These are phyloP conservation scores for Crypturellus tataupa DNA, from an alignment of 2,797 vertebrate genomes.

Conservation along the genomic window DNA sequence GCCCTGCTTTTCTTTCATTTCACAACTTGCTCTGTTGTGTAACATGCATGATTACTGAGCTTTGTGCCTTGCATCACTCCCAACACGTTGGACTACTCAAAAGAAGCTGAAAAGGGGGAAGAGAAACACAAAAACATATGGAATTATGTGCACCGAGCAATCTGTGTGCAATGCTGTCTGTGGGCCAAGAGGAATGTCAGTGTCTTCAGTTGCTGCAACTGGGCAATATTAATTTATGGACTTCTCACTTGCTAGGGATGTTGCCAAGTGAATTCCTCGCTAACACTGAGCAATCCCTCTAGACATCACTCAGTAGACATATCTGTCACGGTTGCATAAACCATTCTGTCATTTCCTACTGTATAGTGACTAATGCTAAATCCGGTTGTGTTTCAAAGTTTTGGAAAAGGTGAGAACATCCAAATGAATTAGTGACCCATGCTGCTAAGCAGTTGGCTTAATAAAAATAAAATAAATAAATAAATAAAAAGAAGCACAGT, in stretches of 20 bases:
- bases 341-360: not conserved
- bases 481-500: not conserved
- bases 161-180: not conserved
- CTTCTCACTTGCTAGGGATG: not conserved
- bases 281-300: slow-evolving; percentile 15
- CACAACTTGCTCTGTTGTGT: not conserved
- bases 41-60: not conserved
- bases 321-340: slow-evolving; percentile 9
- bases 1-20: not conserved
- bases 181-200: not conserved
- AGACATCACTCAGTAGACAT: not conserved
- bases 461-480: not conserved
- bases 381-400: not conserved
- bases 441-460: not conserved
- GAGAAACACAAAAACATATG: not conserved
- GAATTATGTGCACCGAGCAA: slow-evolving; percentile 11
- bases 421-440: not conserved
- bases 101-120: not conserved
- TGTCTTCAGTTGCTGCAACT: not conserved
- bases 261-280: slow-evolving; percentile 38
- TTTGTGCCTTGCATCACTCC: not conserved
- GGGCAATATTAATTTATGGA: slow-evolving; percentile 44
- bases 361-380: not conserved
- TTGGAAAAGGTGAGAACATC: not conserved
- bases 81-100: not conserved